Base-by-base conservation (phyloP, 1,140 invertebrate genomes). In the Aphaenogaster floridana region DNA sequence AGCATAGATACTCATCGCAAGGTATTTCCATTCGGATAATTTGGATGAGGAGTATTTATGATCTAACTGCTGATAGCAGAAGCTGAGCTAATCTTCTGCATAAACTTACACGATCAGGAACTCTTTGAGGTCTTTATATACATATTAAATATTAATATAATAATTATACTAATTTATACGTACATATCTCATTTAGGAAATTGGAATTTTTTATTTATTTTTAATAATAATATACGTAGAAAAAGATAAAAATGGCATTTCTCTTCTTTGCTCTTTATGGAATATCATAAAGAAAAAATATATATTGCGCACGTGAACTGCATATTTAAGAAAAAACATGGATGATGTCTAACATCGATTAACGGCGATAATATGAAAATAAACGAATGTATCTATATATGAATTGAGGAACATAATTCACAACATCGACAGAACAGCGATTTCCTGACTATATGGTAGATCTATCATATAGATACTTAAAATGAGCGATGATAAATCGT, bases 401-500 rank as follows among this genome's bases (percentile, higher is more conserved):
- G 54, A 83, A 83, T 83, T 39, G 54, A 71, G 39, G 52, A 61
- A 61, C 69, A 74, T 74, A 59, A 74, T 48, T 84, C 42, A 84
- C 28, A 34, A 61, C 68, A 69, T 61, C 39, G 48, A 28, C 66
- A n/a, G 39, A 59, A 59, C 68, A 48, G 68, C 42, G 28, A 7
- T 74, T 36, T 48, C 80, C 17, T 84, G 52, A 74, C 28, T 59
- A 17, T 42, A 13, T 84, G 42, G 69, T 21, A 81, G 36, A 84
- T 84, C 69, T 61, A 74, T 74, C 68, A 74, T 45, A 54, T 7
- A 61, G 80, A 74, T 84, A 74, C 28, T 59, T 48, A 42, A 52
- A 84, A 74, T 74, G 28, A 84, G 42, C 69, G 21, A 48, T 74
- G 80, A 74, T 74, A 71, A 84, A 84, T 84, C 68, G 54, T n/a